A percentile compares a stretch with the other conserved stretches of the same genome.
Conservation (phyloP, 2,888 invertebrate genomes). For the Dorcus parallelipipedus region DNA sequence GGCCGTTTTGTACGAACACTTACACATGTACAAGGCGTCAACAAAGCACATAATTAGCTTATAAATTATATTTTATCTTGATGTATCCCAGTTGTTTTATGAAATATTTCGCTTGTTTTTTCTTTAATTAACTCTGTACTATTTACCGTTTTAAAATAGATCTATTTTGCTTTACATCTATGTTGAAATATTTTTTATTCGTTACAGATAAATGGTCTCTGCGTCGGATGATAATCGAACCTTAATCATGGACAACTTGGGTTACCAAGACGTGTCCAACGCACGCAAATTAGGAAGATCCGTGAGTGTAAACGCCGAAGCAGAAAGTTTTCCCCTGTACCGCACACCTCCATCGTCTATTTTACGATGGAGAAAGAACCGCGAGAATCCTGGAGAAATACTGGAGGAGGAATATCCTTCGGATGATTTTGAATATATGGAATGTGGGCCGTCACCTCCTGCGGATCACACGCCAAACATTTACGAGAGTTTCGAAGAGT, state of each 20-base stretch:
- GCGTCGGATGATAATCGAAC: slow-evolving; percentile 30
- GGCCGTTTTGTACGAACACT: too few species aligned
- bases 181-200: not conserved
- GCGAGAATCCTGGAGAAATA: slow-evolving; percentile 45
- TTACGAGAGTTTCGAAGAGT: slow-evolving; percentile 76
- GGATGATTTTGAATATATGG: slow-evolving; percentile 72
- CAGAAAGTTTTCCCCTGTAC: slow-evolving; percentile 44
- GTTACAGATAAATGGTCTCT: slow-evolving; percentile 40
- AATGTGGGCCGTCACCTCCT: slow-evolving; percentile 75
- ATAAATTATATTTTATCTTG: too few species aligned
- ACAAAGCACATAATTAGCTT: too few species aligned
- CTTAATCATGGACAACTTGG: slow-evolving; percentile 46
- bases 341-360: slow-evolving; percentile 36
- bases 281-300: slow-evolving; percentile 45
- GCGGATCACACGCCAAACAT: slow-evolving; percentile 78
- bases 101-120: too few species aligned
- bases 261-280: slow-evolving; percentile 40
- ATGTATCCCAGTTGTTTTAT: too few species aligned
- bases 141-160: too few species aligned
- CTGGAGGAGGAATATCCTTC: slow-evolving; percentile 68
- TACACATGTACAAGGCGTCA: too few species aligned
- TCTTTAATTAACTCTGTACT: too few species aligned
- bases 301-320: slow-evolving; percentile 48
- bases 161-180: not conserved
- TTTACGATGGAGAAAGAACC: slow-evolving; percentile 37